Evolutionary conservation across 1,140 invertebrate genomes (phyloP), one percentile per base, ranked within the genome.

Genomic region (Lerema accius): DNA sequence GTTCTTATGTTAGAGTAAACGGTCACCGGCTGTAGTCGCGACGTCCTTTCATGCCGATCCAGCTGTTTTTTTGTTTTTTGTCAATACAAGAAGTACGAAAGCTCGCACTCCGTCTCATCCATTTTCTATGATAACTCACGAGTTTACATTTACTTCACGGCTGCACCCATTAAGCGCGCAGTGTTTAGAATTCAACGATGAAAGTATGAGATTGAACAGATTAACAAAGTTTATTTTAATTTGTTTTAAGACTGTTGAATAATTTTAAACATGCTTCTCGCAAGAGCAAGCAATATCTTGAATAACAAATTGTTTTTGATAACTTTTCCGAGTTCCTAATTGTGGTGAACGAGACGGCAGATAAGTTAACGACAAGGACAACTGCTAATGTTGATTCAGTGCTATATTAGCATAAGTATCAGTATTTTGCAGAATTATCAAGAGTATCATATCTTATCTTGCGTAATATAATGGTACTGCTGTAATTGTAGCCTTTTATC

Each of bases 1-100:
- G 78, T 82, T 56, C 79, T 84, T 67, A 80, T 76, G 58, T 65
- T 76, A 65, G 64, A 73, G 73, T 66, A 67, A 76, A 67, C 72
- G 74, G 75, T 71, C 73, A 76, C 80, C 58, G 69, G 73, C 71
- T 69, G 58, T 62, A 64, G 61, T 45, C 59, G 51, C 32, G 66
- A 61, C 58, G 66, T 67, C 69, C 69, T 71, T 80, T 79, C 69
- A 80, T 75, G 71, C 45, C 55, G 39, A 58, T 68, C 63, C 72
- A 69, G 67, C 64, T 69, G 67, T 67, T 70, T 69, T 65, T 46
- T 16, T 70, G 63, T 67, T 62, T 55, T 45, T 37, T 39, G 1
- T 66, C 28, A 48, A 56, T 43, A 51, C 35, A 46, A 39, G 15
- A 50, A 40, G 49, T 58, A 46, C 37, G 43, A 40, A 61, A 43